Evolutionary conservation across 2,888 invertebrate species (phyloP), one percentile per base, ranked within the genome.

Genomic region (Habrosyne pyritoides): DNA sequence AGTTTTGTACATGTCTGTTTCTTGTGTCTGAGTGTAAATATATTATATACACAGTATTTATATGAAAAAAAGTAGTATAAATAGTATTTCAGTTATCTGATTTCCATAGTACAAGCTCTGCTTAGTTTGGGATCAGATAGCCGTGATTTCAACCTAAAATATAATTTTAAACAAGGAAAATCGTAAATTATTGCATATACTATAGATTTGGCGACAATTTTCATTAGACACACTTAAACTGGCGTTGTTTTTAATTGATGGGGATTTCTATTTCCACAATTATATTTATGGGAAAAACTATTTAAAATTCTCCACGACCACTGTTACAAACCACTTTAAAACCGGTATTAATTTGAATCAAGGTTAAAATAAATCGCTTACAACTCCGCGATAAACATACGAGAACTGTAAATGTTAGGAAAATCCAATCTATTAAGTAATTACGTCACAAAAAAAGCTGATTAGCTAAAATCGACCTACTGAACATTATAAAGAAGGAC

Each of bases 261-360:
- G 73, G 77, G 53, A 67, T 72, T 79, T 73, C 63, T 68, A 53
- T 54, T 67, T 67, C 64, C 63, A 71, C 57, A 30, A 53, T 61
- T 72, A 28, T 50, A 53, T 50, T 50, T 21, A 54, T 42, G 36
- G 52, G 53, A 47, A 49, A 59, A 54, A 26, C 48, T 42, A 18
- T 42, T 18, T 42, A 12, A 36, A 36, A 14, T 36, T 14, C 0
- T 36, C 12, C 5, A 36, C 14, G 7, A 36, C n/a, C n/a, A n/a
- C n/a, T n/a, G 36, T 36, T 12, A 36, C 14, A 14, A 24, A 24
- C 24, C 36, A 36, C 6, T 14, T n/a, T 36, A 5, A 3, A 36
- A 36, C 36, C 36, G 6, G 36, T 36, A 2, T 36, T 6, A 36
- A 14, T 36, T 36, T 36, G 14, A 6, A 36, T 14, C 14, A 36